Evolutionary conservation across 2,113 vertebrate genomes (phyloP).

Genomic region (Thinocorus orbignyianus): DNA sequence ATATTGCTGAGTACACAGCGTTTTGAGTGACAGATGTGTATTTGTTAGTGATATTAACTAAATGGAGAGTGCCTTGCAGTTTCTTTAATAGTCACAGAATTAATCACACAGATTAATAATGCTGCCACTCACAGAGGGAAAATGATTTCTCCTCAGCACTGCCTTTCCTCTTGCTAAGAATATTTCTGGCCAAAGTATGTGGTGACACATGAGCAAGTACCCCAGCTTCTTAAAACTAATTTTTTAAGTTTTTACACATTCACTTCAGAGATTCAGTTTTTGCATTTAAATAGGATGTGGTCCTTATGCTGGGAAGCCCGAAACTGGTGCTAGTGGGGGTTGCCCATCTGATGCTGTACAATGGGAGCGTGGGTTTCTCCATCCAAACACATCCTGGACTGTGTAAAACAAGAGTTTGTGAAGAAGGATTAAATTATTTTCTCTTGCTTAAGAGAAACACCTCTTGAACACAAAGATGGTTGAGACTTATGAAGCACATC

Average conservation of each 20-base stretch:
- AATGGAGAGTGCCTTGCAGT: constrained; percentile 22
- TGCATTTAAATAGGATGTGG: background rate
- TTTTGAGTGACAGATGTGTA: constrained; percentile 48
- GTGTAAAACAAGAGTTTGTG: background rate
- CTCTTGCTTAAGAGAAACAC: background rate
- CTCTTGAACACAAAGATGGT: background rate
- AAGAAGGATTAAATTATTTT: background rate
- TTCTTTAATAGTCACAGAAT: constrained; percentile 58
- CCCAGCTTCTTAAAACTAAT: background rate
- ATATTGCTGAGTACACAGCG: background rate
- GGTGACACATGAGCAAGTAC: background rate
- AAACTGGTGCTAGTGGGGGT: background rate
- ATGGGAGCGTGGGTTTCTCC: background rate
- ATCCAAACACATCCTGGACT: background rate
- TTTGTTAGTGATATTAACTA: constrained; percentile 48
- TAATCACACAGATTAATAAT: constrained; percentile 63
- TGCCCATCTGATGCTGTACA: background rate
- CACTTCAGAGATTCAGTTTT: background rate
- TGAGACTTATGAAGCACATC: background rate
- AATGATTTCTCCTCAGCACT: background rate
- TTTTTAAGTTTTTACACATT: background rate
- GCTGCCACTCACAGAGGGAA: constrained; percentile 12
- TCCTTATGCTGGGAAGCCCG: background rate
- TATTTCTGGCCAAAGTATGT: background rate
- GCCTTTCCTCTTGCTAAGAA: constrained; percentile 6